phyloP scores from a whole-genome alignment of 2,113 vertebrate genomes.

The Cebus imitator region DNA sequence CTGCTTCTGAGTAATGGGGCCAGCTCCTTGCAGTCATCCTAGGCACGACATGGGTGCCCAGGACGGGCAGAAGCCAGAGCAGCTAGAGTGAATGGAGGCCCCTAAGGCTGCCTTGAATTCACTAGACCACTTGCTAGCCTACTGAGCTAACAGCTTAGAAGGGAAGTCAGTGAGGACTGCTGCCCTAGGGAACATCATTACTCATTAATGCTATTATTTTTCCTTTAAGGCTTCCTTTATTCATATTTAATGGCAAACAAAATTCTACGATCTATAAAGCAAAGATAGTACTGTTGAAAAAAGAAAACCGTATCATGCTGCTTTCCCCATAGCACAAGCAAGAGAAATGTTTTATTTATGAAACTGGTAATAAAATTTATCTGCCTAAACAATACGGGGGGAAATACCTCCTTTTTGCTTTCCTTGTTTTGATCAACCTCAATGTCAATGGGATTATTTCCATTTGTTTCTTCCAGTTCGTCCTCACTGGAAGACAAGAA shows the following conservation, averaged over 20 bases:
- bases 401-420: conserved; percentile 93
- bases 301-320: neutral
- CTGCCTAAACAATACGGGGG: conserved; percentile 33
- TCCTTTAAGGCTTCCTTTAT: neutral
- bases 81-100: too few species aligned
- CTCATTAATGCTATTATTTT: accelerated
- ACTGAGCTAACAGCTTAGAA: too few species aligned
- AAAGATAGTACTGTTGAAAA: neutral
- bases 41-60: neutral
- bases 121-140: accelerated
- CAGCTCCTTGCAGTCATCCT: neutral
- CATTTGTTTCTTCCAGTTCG: conserved; percentile 90
- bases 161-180: neutral
- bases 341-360: neutral
- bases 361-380: conserved; percentile 29
- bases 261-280: neutral
- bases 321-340: neutral
- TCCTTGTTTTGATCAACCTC: conserved; percentile 92
- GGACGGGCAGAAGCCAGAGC: accelerated
- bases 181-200: accelerated
- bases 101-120: neutral
- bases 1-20: accelerated
- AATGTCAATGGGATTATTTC: conserved; percentile 85
- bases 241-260: neutral
- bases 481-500: conserved; percentile 91